Evolutionary conservation across 2,888 invertebrate species (phyloP).

Genomic region (Chalcis sispes): DNA sequence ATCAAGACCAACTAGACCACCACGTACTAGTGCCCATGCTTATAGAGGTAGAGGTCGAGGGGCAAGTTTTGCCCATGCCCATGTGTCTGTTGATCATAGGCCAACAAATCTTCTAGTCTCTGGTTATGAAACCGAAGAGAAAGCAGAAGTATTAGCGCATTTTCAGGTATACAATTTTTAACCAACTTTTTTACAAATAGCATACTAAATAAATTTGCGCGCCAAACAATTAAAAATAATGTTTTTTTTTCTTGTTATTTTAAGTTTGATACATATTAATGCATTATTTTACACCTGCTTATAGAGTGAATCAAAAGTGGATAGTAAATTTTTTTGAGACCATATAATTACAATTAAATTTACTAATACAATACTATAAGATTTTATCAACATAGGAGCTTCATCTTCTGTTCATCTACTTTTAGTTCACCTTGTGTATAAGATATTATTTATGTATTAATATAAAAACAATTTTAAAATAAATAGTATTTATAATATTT

Average conservation of each 20-base stretch:
- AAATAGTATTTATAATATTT: background rate
- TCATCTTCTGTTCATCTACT: too few relatives aligned
- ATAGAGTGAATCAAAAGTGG: background rate
- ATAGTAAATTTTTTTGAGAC: background rate
- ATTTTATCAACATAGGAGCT: too few relatives aligned
- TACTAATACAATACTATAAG: too few relatives aligned
- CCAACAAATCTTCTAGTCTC: conserved; percentile 91
- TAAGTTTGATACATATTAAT: background rate
- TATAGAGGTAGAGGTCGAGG: conserved; percentile 72
- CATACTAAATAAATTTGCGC: background rate
- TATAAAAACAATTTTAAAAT: conserved; percentile 1
- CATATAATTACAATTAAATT: too few relatives aligned
- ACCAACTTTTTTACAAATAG: too few relatives aligned
- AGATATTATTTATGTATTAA: background rate
- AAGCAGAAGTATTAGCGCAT: conserved; percentile 87
- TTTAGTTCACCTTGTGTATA: too few relatives aligned
- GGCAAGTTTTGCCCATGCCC: conserved; percentile 65
- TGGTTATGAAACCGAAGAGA: conserved; percentile 90
- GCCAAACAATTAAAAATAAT: too few relatives aligned
- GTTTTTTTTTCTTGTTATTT: too few relatives aligned
- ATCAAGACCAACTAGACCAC: conserved; percentile 66
- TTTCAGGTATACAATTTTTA: conserved; percentile 88
- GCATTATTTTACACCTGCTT: background rate
- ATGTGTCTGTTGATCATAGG: conserved; percentile 88
- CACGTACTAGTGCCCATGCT: conserved; percentile 66